Conservation (phyloP, 2,888 invertebrate genomes). For the Thecophora atra region DNA sequence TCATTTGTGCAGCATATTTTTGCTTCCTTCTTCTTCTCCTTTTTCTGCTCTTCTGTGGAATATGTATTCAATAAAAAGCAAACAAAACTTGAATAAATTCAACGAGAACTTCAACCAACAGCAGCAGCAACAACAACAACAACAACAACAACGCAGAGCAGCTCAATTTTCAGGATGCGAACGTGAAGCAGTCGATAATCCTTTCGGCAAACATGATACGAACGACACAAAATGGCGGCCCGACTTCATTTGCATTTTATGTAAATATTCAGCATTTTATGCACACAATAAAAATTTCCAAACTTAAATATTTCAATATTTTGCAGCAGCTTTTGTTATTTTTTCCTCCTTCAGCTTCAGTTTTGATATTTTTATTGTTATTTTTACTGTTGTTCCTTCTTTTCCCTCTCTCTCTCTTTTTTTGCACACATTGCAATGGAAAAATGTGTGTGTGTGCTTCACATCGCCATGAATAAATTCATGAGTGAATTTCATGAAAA, state of each 20-base stretch:
- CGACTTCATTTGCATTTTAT: slow-evolving; percentile 63
- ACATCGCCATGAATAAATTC: slow-evolving; percentile 32
- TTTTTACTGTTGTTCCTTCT: not conserved
- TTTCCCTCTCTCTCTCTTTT: not conserved
- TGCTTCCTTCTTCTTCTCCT: not conserved
- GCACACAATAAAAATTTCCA: slow-evolving; percentile 31
- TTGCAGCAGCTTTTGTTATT: not conserved
- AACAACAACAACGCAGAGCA: not conserved
- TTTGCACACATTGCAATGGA: not conserved
- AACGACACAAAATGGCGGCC: slow-evolving; percentile 39
- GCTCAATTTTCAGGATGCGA: slow-evolving; percentile 55
- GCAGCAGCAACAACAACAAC: not conserved
- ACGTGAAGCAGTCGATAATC: slow-evolving; percentile 62
- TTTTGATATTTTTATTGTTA: not conserved
- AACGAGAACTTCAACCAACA: slow-evolving; percentile 14
- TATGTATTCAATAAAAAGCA: slow-evolving; percentile 5
- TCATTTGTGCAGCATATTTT: not conserved
- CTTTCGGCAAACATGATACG: slow-evolving; percentile 64
- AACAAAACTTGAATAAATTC: not conserved
- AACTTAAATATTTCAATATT: slow-evolving; percentile 28
- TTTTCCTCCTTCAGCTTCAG: not conserved
- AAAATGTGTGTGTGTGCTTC: not conserved
- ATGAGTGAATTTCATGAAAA: slow-evolving; percentile 29
- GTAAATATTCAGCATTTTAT: slow-evolving; percentile 50
- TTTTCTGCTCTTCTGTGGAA: not conserved